These are phyloP conservation scores for Hafferia zeledoni DNA, from an alignment of 2,797 vertebrate genomes.

Conservation along the genomic window DNA sequence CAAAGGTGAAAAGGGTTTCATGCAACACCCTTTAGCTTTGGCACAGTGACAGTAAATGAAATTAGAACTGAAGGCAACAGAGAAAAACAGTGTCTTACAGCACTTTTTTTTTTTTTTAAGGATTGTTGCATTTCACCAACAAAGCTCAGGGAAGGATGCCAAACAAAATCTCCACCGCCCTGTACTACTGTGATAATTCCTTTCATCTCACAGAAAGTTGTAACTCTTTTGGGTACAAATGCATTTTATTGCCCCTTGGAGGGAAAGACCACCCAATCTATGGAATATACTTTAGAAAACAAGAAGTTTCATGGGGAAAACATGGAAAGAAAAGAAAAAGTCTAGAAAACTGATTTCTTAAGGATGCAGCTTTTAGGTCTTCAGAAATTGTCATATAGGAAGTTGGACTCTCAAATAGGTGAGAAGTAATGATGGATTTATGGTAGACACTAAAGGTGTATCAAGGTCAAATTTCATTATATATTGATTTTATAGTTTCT, in stretches of 20 bases:
- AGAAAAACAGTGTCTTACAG: not conserved
- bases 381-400: not conserved
- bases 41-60: not conserved
- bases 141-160: not conserved
- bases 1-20: not conserved
- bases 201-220: not conserved
- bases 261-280: not conserved
- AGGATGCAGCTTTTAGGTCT: not conserved
- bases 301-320: not conserved
- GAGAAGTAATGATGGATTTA: constrained; percentile 13
- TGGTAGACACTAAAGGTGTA: not conserved
- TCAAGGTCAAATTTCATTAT: constrained; percentile 63
- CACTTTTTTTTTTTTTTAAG: not conserved
- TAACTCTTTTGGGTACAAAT: not conserved
- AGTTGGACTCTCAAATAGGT: not conserved
- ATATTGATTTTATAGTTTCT: constrained; percentile 70
- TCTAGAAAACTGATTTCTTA: not conserved
- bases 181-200: not conserved
- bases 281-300: not conserved
- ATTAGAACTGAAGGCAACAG: not conserved
- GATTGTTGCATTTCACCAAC: not conserved
- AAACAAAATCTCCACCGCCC: not conserved
- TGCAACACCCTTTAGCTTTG: not conserved
- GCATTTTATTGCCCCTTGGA: not conserved
- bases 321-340: not conserved